Evolutionary conservation across 2,888 invertebrate species (phyloP).

Genomic region (Gnatocerus cornutus): DNA sequence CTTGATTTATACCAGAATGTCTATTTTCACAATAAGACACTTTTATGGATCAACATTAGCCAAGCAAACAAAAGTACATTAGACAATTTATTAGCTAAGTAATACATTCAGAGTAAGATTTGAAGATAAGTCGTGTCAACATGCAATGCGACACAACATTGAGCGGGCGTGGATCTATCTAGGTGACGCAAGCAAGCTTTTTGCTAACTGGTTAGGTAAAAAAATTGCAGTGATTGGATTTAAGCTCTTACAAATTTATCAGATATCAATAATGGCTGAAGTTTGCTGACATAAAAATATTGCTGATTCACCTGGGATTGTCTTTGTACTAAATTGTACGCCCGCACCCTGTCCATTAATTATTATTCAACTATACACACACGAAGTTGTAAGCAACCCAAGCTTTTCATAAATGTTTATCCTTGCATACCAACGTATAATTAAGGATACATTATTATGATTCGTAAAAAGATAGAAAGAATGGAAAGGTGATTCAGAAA

Average conservation of each 20-base stretch:
- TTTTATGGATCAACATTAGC: slow-evolving; percentile 6
- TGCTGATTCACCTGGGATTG: slow-evolving; percentile 28
- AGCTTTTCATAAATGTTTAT: neutral
- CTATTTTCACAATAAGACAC: no score
- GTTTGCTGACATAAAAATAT: slow-evolving; percentile 4
- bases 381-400: slow-evolving; percentile 1
- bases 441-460: neutral
- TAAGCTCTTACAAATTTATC: neutral
- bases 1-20: no score
- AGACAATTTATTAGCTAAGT: slow-evolving; percentile 22
- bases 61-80: slow-evolving; percentile 13
- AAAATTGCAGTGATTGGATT: neutral
- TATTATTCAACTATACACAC: slow-evolving; percentile 7
- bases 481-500: no score
- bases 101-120: slow-evolving; percentile 30
- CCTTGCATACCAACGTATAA: slow-evolving; percentile 3
- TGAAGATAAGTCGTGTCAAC: slow-evolving; percentile 29
- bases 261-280: neutral
- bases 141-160: slow-evolving; percentile 22
- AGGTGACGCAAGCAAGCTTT: neutral
- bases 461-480: no score
- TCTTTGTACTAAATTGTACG: slow-evolving; percentile 12
- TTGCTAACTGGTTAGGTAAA: neutral
- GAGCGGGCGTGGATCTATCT: slow-evolving; percentile 6
- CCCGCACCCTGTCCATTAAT: slow-evolving; percentile 27